phyloP scores from a whole-genome alignment of 2,113 vertebrate genomes.

The Echinops telfairi region DNA sequence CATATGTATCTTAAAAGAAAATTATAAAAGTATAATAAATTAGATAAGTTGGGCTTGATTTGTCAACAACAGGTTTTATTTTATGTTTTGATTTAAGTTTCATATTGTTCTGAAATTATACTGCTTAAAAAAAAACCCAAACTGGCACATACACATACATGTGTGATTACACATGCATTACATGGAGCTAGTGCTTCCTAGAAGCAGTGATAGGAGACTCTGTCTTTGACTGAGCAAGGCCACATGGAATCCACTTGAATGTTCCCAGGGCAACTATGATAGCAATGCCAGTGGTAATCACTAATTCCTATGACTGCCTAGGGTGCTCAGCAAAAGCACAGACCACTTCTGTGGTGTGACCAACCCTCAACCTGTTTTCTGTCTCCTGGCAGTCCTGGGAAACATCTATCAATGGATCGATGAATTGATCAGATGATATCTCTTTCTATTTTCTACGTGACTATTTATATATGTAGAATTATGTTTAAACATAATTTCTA shows the following conservation, averaged over 20 bases:
- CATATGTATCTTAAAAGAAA: too few relatives aligned
- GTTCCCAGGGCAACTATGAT: background rate
- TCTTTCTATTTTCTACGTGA: background rate
- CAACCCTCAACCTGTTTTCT: background rate
- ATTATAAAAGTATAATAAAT: too few relatives aligned
- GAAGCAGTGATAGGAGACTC: background rate
- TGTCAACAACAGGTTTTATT: too few relatives aligned
- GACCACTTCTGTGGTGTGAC: background rate
- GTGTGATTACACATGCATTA: too few relatives aligned
- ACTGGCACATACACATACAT: too few relatives aligned
- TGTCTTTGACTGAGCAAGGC: background rate
- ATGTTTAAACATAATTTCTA: too few relatives aligned
- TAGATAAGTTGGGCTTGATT: too few relatives aligned
- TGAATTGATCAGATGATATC: background rate
- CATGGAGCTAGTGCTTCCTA: background rate
- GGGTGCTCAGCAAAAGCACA: background rate
- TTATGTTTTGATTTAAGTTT: too few relatives aligned
- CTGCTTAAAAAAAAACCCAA: too few relatives aligned
- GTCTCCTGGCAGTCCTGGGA: background rate
- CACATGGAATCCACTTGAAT: background rate
- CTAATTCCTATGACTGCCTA: background rate
- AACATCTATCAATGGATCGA: background rate
- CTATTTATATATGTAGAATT: too few relatives aligned
- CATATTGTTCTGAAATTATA: too few relatives aligned
- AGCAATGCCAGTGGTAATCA: background rate